Conservation (phyloP, 1,140 invertebrate species). For the Aphelenchoides fujianensis region DNA sequence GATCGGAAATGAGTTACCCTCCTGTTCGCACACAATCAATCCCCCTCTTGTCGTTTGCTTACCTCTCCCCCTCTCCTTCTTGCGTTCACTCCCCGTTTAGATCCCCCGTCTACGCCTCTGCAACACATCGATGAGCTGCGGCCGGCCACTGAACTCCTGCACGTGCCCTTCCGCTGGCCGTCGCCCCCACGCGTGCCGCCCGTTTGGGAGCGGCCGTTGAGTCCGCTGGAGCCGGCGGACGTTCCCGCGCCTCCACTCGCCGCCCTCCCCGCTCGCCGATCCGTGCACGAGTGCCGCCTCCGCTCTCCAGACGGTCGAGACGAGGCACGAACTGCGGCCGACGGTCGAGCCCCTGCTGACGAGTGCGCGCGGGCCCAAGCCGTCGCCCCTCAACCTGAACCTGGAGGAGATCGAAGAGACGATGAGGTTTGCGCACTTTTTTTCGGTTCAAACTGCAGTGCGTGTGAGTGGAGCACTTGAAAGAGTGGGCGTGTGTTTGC, state of each 20-base stretch:
- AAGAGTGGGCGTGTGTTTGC: conserved; percentile 3
- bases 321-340: background rate
- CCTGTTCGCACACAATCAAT: background rate
- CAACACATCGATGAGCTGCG: conserved; percentile 4
- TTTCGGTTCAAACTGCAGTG: background rate
- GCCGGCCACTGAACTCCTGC: conserved; percentile 7
- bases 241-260: conserved; percentile 15
- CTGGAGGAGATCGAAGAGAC: background rate
- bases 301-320: background rate
- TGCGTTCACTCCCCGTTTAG: conserved; percentile 10
- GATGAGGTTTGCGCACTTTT: conserved; percentile 8
- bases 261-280: background rate
- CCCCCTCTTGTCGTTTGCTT: background rate
- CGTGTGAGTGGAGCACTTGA: background rate
- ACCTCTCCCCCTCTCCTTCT: background rate
- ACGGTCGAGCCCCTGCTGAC: background rate
- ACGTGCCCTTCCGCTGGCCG: conserved; percentile 18
- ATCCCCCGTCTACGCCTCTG: conserved; percentile 17
- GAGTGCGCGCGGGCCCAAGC: background rate
- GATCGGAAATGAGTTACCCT: background rate
- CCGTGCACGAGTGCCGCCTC: background rate
- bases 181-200: background rate
- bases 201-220: background rate
- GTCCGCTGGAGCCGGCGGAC: background rate
- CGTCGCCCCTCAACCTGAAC: background rate